These are phyloP conservation scores for Neofelis nebulosa DNA, from an alignment of 2,113 vertebrate genomes.

Conservation along the genomic window DNA sequence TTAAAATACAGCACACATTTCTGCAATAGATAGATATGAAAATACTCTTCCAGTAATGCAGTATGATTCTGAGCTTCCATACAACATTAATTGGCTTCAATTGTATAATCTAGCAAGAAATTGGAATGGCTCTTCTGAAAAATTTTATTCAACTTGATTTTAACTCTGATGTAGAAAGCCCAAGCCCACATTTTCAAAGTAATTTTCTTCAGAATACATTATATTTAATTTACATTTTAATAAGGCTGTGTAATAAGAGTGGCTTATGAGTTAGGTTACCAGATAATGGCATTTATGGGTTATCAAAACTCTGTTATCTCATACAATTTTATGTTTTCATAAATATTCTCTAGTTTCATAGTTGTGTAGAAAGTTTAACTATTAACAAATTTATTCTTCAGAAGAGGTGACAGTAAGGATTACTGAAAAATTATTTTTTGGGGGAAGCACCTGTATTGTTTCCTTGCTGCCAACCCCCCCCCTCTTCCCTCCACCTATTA, in stretches of 20 bases:
- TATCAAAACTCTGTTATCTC: slow-evolving; percentile 23
- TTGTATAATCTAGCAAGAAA: background rate
- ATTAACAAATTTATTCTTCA: background rate
- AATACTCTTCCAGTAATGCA: background rate
- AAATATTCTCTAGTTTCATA: slow-evolving; percentile 40
- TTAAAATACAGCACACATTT: background rate
- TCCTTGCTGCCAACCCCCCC: background rate
- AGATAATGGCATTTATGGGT: slow-evolving; percentile 9
- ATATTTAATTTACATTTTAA: slow-evolving; percentile 51
- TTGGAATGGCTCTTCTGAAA: slow-evolving; percentile 6
- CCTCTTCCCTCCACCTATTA: background rate
- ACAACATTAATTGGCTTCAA: slow-evolving; percentile 36
- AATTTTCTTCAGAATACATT: slow-evolving; percentile 1
- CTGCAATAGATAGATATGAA: background rate
- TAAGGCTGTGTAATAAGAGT: background rate
- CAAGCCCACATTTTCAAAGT: slow-evolving; percentile 31
- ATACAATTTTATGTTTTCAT: slow-evolving; percentile 28
- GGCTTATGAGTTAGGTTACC: background rate
- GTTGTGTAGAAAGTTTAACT: background rate
- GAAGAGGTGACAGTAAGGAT: background rate
- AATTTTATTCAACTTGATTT: slow-evolving; percentile 6
- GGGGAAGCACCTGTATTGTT: background rate
- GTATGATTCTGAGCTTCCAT: slow-evolving; percentile 16
- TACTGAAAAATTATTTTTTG: background rate
- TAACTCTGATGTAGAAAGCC: slow-evolving; percentile 24